Conservation (phyloP, 2,113 vertebrate species). For the Elgaria multicarinata region DNA sequence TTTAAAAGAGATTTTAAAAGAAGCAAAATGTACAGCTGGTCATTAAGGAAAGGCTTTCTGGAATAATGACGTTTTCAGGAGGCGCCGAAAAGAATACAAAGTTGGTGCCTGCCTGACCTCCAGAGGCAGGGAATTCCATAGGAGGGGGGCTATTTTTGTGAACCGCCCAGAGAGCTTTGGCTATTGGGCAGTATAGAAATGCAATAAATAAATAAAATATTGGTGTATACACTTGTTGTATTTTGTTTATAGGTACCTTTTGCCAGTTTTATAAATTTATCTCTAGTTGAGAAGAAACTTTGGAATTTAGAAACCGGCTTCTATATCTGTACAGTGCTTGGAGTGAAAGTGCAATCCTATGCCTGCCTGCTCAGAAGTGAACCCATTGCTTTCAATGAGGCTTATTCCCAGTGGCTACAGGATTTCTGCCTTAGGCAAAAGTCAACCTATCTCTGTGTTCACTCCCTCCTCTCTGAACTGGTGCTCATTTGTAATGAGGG, state of each 20-base stretch:
- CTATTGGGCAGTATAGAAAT: too few species aligned
- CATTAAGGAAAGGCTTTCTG: too few species aligned
- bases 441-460: neutral
- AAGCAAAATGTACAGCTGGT: too few species aligned
- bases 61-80: too few species aligned
- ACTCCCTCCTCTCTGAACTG: neutral
- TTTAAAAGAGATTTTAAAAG: too few species aligned
- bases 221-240: conserved; percentile 30
- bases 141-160: too few species aligned
- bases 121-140: too few species aligned
- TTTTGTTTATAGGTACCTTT: neutral
- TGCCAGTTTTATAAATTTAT: conserved; percentile 20
- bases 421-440: neutral
- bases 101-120: too few species aligned
- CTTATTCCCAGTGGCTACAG: neutral
- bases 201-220: too few species aligned
- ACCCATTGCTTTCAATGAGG: too few species aligned
- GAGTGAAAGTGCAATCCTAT: neutral
- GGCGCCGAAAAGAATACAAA: too few species aligned
- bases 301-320: neutral
- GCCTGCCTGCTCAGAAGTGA: neutral
- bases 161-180: too few species aligned
- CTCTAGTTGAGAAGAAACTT: neutral
- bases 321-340: neutral
- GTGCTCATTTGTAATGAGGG: neutral